Base-by-base conservation (phyloP, 1,140 invertebrate species). In the Megalonaias nervosa region DNA sequence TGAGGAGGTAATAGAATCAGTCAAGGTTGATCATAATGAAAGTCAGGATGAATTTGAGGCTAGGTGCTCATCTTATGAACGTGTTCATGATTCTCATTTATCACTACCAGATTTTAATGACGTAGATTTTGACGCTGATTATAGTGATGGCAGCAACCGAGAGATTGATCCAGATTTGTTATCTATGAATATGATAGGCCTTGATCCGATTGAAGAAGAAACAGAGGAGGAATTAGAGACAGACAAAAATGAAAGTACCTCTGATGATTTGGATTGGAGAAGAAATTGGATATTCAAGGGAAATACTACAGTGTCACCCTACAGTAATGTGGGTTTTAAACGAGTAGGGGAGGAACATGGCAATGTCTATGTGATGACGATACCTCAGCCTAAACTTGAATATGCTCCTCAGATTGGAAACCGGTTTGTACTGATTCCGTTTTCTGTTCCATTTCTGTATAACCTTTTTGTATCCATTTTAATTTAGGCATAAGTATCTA, bases 191-290 rank as follows among this genome's bases (percentile, higher is more conserved):
- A 48, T 48, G 38, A 48, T 48, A 9, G 38, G 38, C 38, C 79
- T 88, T n/a, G 84, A 80, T n/a, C 84, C 85, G n/a, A 88, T 89
- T 65, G 75, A 84, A 11, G 87, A 89, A 73, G 86, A 88, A 71
- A 85, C 84, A 60, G 87, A 89, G 71, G 87, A 88, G 74, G 84
- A 85, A 70, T 58, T 81, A 21, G 82, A 84, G 38, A 79, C 84
- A n/a, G 85, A 84, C 13, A 68, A 71, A 48, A 82, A 84, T 23
- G 81, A 82, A 4, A 77, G 84, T 31, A 31, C 26, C 2, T 31
- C 26, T 9, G 79, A 76, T 23, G 81, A 78, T 58, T 77, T 57
- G 23, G 65, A 73, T 14, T 85, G 86, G 83, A 73, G 82, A 19
- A 79, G 81, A 6, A 89, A 89, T 72, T 89, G 87, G 87, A 82